Evolutionary conservation across 2,113 vertebrate genomes (phyloP), one percentile per base, ranked within the genome.

Genomic region (Dinomys branickii): DNA sequence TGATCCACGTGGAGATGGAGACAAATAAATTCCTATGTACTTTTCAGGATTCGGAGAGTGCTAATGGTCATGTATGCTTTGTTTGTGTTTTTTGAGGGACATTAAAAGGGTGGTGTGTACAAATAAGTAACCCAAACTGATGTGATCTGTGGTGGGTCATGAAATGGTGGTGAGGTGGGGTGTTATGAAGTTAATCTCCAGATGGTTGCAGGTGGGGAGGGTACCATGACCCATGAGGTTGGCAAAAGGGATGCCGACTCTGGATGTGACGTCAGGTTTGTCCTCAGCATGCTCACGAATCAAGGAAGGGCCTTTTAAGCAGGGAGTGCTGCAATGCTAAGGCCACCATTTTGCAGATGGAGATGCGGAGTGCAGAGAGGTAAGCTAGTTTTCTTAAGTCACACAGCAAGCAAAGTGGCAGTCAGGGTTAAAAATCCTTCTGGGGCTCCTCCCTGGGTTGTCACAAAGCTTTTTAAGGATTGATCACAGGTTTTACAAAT

Each of bases 1-100:
- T 98, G 98, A 98, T 98, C 97, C 97, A 89, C 97, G 78, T 22
- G 92, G 97, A 98, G 98, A 81, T 22, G 92, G 97, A 98, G 98
- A 98, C 98, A 98, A 98, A 99, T 98, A 98, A 98, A 98, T 98
- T 98, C 98, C 96, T 96, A 8, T 91, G 97, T 97, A 97, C 97
- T 96, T 98, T 98, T 94, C 96, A 96, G 98, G 97, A 98, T 98
- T 96, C 92, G 38, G 97, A 95, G 98, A 95, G 97, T 97, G 97
- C 98, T 98, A 98, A 98, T 98, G 98, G 98, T 97, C 98, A 96
- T 26, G 24, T 89, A 96, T 97, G 98, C 98, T 98, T 98, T 98
- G 98, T 98, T 98, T 98, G 98, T 98, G 98, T 98, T 98, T 98
- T 98, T 94, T 28, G 95, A 98, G 97, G 98, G 97, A 96, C 95